Conservation (phyloP, 1,140 invertebrate genomes). For the Dendroctonus valens region DNA sequence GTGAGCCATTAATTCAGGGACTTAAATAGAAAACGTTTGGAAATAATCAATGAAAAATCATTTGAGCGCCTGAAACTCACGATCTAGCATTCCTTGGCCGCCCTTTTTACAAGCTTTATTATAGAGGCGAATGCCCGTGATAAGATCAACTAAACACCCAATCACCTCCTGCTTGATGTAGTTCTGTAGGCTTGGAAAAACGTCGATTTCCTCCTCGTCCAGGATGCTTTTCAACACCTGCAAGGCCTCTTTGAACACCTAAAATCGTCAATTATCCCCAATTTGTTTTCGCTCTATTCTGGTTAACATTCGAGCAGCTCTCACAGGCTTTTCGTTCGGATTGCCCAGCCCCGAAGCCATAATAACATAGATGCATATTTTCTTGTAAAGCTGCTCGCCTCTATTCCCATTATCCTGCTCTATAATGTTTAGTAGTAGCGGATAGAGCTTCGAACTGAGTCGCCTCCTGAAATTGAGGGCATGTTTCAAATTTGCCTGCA, state of each 20-base stretch:
- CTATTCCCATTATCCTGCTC: slow-evolving; percentile 13
- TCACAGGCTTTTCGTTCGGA: slow-evolving; percentile 18
- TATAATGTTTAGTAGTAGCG: slow-evolving; percentile 16
- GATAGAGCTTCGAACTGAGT: slow-evolving; percentile 1
- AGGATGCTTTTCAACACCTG: slow-evolving; percentile 23
- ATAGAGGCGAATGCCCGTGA: slow-evolving; percentile 23
- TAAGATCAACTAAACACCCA: slow-evolving; percentile 8
- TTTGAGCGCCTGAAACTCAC: slow-evolving; percentile 1
- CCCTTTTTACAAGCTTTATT: slow-evolving; percentile 26
- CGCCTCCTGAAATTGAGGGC: not conserved
- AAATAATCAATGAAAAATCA: not conserved
- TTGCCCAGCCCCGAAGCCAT: slow-evolving; percentile 26
- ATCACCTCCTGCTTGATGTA: slow-evolving; percentile 19
- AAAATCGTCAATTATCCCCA: not conserved
- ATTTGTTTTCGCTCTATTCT: not conserved
- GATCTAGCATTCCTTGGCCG: slow-evolving; percentile 14
- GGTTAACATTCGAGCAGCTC: not conserved
- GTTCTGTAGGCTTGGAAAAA: slow-evolving; percentile 17
- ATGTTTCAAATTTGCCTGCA: too few relatives aligned
- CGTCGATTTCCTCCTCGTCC: slow-evolving; percentile 16
- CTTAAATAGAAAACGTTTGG: not conserved
- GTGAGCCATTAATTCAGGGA: not conserved
- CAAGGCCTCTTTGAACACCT: slow-evolving; percentile 22
- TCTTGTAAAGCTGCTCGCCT: slow-evolving; percentile 11
- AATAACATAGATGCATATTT: slow-evolving; percentile 18